Evolutionary conservation across 2,888 invertebrate genomes (phyloP).

Genomic region (Cryptocheilus praepositus): DNA sequence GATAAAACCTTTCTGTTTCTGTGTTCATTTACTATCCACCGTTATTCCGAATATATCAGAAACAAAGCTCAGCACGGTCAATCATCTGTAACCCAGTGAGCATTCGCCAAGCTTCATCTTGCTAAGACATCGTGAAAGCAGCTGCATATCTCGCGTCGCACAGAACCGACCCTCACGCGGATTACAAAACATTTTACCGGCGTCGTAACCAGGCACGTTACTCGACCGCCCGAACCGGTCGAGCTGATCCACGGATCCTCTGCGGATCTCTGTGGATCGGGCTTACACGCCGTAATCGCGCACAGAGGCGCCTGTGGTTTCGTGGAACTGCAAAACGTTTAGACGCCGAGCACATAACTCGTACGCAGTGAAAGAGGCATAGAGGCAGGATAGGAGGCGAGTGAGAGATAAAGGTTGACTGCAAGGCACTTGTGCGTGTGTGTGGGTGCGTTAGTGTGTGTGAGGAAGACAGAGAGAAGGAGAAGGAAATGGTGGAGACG

Average conservation of each 20-base stretch:
- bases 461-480: constrained; percentile 22
- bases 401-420: too few relatives aligned
- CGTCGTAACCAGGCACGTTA: neutral
- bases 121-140: too few relatives aligned
- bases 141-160: too few relatives aligned
- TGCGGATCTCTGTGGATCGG: constrained; percentile 7
- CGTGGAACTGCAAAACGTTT: constrained; percentile 40
- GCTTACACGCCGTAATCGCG: constrained; percentile 22
- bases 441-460: neutral
- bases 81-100: too few relatives aligned
- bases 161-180: neutral
- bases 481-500: neutral
- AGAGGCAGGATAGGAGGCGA: constrained; percentile 18
- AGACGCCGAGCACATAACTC: constrained; percentile 38
- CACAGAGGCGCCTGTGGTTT: constrained; percentile 21
- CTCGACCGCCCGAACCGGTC: neutral
- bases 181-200: neutral
- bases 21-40: too few relatives aligned
- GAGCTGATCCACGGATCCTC: neutral
- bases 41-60: too few relatives aligned
- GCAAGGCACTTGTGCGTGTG: too few relatives aligned
- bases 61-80: too few relatives aligned
- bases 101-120: too few relatives aligned
- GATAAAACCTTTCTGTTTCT: too few relatives aligned
- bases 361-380: constrained; percentile 1